A percentile compares a stretch with the other conserved stretches of the same genome.
Conservation (phyloP, 2,113 vertebrate species). For the Triplophysa tibetana region DNA sequence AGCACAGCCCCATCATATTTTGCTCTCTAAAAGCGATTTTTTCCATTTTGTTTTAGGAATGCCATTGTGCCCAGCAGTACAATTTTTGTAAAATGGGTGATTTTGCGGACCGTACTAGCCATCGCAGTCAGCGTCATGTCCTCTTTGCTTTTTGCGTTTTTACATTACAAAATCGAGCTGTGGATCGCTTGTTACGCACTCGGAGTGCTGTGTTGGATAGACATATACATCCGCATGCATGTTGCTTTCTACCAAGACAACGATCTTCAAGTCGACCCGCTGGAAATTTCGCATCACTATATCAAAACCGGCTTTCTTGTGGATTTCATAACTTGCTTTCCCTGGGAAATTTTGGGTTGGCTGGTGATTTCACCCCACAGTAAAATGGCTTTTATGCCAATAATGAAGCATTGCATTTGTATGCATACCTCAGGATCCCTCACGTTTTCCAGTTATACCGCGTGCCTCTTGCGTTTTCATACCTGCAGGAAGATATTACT, state of each 20-base stretch:
- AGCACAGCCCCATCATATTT: too few species aligned
- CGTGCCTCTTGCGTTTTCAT: slow-evolving; percentile 34
- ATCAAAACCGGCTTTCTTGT: slow-evolving; percentile 39
- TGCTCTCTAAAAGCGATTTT: too few species aligned
- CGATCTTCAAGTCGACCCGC: slow-evolving; percentile 37
- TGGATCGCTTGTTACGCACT: slow-evolving; percentile 40
- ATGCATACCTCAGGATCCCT: slow-evolving; percentile 45
- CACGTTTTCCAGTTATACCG: slow-evolving; percentile 52
- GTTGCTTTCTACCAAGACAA: slow-evolving; percentile 48
- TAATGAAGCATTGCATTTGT: slow-evolving; percentile 38
- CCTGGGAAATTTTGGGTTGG: slow-evolving; percentile 44
- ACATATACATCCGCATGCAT: slow-evolving; percentile 51
- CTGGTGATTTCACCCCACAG: slow-evolving; percentile 5
- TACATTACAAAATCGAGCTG: slow-evolving; percentile 22
- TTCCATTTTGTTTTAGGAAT: slow-evolving; percentile 34
- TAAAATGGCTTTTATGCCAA: slow-evolving; percentile 32
- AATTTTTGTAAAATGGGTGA: slow-evolving; percentile 45
- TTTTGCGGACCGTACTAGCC: slow-evolving; percentile 33
- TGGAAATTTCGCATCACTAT: slow-evolving; percentile 48
- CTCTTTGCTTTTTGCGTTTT: slow-evolving; percentile 41
- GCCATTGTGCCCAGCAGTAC: slow-evolving; percentile 40
- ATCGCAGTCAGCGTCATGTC: slow-evolving; percentile 23
- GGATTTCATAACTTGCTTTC: slow-evolving; percentile 51
- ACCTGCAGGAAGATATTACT: slow-evolving; percentile 33
- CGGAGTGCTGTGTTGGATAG: slow-evolving; percentile 40